Conservation (phyloP, 2,888 invertebrate genomes). For the Tupiocoris notatus region DNA sequence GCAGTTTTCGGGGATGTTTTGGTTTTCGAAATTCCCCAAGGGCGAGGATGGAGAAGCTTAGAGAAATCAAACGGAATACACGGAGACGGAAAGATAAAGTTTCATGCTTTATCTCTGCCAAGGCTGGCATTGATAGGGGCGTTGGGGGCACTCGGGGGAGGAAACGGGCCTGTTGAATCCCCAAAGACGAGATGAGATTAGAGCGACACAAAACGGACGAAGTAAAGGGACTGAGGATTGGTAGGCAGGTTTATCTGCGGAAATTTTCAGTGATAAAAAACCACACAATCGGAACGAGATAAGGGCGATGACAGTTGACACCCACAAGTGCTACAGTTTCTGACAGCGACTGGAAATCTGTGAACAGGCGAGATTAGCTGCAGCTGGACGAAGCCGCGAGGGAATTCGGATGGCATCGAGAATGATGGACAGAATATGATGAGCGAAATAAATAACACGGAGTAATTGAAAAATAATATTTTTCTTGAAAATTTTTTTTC, state of each 20-base stretch:
- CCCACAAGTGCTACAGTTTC: constrained; percentile 14
- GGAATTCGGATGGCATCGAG: background rate
- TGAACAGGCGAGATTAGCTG: background rate
- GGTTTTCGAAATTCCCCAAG: background rate
- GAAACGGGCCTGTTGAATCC: constrained; percentile 26
- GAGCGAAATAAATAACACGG: no score
- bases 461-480: no score
- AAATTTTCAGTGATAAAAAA: constrained; percentile 17
- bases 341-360: background rate
- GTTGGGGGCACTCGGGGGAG: background rate
- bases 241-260: constrained; percentile 17
- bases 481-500: no score
- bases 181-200: constrained; percentile 6
- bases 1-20: no score
- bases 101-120: background rate
- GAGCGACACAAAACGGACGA: constrained; percentile 5
- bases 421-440: no score
- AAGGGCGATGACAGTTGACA: background rate
- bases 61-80: background rate
- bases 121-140: background rate
- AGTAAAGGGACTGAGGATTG: background rate
- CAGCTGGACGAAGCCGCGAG: background rate
- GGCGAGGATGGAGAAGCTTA: background rate
- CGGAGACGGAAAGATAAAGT: background rate
- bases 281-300: background rate